Evolutionary conservation across 2,888 invertebrate species (phyloP).

Genomic region (Calameuta filiformis): DNA sequence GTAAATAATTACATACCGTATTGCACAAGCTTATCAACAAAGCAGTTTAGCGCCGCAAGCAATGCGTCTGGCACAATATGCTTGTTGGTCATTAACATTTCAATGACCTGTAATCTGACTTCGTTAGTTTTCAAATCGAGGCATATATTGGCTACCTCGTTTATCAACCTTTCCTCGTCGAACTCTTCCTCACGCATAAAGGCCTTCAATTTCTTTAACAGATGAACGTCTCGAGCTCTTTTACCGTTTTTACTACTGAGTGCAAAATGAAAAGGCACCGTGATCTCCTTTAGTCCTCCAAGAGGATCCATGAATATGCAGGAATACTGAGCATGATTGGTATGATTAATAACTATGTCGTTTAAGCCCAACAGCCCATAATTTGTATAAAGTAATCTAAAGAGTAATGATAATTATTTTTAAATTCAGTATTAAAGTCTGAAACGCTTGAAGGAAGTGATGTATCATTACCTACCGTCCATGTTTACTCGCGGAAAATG

Average conservation of each 20-base stretch:
- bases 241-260: slow-evolving; percentile 89
- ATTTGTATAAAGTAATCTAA: slow-evolving; percentile 79
- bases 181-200: slow-evolving; percentile 72
- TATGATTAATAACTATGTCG: slow-evolving; percentile 58
- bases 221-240: slow-evolving; percentile 87
- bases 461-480: slow-evolving; percentile 67
- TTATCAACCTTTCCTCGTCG: slow-evolving; percentile 67
- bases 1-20: slow-evolving; percentile 37
- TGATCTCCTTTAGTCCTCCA: slow-evolving; percentile 83
- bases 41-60: slow-evolving; percentile 67
- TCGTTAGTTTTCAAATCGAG: slow-evolving; percentile 78
- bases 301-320: slow-evolving; percentile 87
- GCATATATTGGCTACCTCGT: slow-evolving; percentile 71
- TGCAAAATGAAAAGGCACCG: slow-evolving; percentile 91
- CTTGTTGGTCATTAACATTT: slow-evolving; percentile 76
- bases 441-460: background rate
- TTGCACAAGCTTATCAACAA: slow-evolving; percentile 58
- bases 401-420: slow-evolving; percentile 16
- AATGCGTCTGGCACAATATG: slow-evolving; percentile 74
- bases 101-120: slow-evolving; percentile 77
- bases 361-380: slow-evolving; percentile 84
- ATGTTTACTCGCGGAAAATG: slow-evolving; percentile 89
- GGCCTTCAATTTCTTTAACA: slow-evolving; percentile 80
- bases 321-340: slow-evolving; percentile 73
- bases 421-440: background rate